A percentile compares a stretch with the other conserved stretches of the same genome.
Evolutionary conservation across 2,113 vertebrate genomes (phyloP).

Genomic region (Xerus inauris): DNA sequence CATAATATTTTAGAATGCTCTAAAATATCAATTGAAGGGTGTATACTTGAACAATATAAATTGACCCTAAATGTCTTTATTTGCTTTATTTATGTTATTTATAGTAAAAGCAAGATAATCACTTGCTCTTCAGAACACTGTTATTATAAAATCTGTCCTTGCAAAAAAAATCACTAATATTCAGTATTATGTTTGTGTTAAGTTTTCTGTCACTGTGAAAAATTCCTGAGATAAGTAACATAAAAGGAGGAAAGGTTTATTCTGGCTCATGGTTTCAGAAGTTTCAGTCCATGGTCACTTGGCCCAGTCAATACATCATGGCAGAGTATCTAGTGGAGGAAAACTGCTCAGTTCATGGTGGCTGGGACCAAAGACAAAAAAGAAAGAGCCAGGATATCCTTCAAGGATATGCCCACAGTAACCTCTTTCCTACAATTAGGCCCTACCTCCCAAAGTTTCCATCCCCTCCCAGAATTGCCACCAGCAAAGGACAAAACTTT

Average conservation of each 20-base stretch:
- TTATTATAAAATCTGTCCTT: not conserved
- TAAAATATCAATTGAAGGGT: not conserved
- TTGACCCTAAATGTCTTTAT: not conserved
- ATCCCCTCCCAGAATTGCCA: not conserved
- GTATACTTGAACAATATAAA: not conserved
- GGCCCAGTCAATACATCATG: not conserved
- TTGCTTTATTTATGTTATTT: not conserved
- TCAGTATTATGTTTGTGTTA: not conserved
- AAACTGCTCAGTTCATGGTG: not conserved
- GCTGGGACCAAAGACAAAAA: not conserved
- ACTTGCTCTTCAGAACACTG: not conserved
- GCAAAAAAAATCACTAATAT: constrained; percentile 19
- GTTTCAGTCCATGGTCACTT: not conserved
- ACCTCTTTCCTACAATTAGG: not conserved
- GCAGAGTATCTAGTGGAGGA: not conserved
- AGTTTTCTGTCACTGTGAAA: not conserved
- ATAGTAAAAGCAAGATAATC: not conserved
- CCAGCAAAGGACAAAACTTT: not conserved
- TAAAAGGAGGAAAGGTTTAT: not conserved
- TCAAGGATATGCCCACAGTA: not conserved
- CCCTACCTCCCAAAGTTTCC: not conserved
- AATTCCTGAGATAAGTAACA: not conserved
- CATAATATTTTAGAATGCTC: not conserved
- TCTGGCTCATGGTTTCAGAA: not conserved
- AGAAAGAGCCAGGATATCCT: not conserved